Percentiles rank a stretch among this genome's conserved stretches.
Evolutionary conservation across 1,140 invertebrate genomes (phyloP).

Genomic region (Tyrophagus putrescentiae): DNA sequence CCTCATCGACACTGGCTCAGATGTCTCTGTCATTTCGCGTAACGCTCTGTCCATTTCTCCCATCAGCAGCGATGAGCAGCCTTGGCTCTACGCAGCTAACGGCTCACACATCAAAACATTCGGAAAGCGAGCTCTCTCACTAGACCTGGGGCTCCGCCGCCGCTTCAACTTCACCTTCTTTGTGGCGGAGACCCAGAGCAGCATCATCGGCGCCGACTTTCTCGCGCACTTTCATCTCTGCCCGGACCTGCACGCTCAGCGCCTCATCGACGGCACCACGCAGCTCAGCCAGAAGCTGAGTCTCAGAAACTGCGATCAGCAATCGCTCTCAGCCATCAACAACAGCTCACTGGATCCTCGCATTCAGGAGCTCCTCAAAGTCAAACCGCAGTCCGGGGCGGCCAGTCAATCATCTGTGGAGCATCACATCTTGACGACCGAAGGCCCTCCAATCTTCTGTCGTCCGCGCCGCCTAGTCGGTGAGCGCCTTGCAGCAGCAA

Average conservation of each 20-base stretch:
- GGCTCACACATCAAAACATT: constrained; percentile 15
- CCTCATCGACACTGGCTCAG: constrained; percentile 14
- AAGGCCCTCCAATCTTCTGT: too few species aligned
- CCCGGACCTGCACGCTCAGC: not conserved
- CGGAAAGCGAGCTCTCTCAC: not conserved
- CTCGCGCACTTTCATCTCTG: constrained; percentile 12
- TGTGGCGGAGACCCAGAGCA: constrained; percentile 11
- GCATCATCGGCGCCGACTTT: constrained; percentile 22
- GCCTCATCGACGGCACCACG: constrained; percentile 20
- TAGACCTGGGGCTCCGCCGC: constrained; percentile 18
- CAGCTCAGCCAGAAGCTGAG: too few species aligned
- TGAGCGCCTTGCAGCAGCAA: too few species aligned
- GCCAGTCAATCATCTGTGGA: too few species aligned
- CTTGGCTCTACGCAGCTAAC: constrained; percentile 14
- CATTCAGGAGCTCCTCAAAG: too few species aligned
- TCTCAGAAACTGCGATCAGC: too few species aligned
- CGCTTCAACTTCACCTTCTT: constrained; percentile 14
- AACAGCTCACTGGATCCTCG: too few species aligned
- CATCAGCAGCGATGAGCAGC: not conserved
- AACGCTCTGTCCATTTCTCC: not conserved
- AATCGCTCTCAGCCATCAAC: too few species aligned
- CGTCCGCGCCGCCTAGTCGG: too few species aligned
- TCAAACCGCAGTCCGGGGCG: too few species aligned
- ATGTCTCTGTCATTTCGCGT: constrained; percentile 13
- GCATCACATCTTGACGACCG: too few species aligned